Conservation (phyloP, 2,797 vertebrate species). For the Pipistrellus nathusii region DNA sequence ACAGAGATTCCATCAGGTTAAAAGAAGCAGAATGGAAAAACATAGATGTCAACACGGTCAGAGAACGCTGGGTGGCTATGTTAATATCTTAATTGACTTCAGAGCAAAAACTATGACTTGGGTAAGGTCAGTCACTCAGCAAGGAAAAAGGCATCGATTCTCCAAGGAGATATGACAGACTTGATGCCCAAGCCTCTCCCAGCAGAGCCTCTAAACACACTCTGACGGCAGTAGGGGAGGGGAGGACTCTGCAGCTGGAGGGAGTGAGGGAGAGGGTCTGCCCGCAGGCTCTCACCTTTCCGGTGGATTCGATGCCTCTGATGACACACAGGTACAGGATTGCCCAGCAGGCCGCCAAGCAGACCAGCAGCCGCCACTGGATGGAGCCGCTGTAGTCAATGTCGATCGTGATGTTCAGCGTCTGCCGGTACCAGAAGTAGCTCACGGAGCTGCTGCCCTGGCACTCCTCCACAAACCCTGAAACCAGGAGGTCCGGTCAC, state of each 20-base stretch:
- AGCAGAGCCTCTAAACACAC: neutral
- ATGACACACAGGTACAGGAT: slow-evolving; percentile 93
- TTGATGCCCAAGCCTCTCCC: fast-evolving
- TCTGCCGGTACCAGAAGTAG: slow-evolving; percentile 96
- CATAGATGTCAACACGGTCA: neutral
- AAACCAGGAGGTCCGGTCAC: neutral
- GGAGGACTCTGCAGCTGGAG: neutral
- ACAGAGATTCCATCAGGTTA: neutral
- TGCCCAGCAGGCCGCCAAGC: slow-evolving; percentile 90
- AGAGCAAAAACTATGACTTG: neutral
- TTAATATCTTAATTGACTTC: neutral
- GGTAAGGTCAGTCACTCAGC: too few relatives aligned
- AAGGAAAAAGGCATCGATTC: neutral
- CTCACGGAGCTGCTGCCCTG: slow-evolving; percentile 90
- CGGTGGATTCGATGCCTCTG: slow-evolving; percentile 93
- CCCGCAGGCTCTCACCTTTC: slow-evolving; percentile 90
- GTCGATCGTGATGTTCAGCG: slow-evolving; percentile 91
- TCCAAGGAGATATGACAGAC: neutral
- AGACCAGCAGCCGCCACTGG: slow-evolving; percentile 92
- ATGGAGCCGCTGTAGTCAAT: slow-evolving; percentile 86
- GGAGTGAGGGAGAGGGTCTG: neutral
- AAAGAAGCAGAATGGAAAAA: too few relatives aligned
- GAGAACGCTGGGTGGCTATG: neutral
- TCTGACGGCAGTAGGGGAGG: neutral
- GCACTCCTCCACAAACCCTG: slow-evolving; percentile 91